Base-by-base conservation (phyloP, 2,888 invertebrate species). In the Pherbina coryleti region DNA sequence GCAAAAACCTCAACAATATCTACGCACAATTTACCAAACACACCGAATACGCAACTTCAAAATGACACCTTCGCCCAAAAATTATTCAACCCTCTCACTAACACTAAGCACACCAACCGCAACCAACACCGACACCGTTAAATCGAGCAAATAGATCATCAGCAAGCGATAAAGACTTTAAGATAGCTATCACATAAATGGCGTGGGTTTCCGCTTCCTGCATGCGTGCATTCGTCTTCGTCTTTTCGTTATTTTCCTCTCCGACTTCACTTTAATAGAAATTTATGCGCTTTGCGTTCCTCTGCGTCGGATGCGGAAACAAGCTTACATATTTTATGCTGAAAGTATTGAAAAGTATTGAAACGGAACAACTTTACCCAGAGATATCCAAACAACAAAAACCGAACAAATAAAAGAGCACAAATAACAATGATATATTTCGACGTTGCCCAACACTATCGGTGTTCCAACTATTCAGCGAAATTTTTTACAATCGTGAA, bases 161-260 rank as follows among this genome's bases (percentile, higher is more conserved):
- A 44, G 22, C 9, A 1, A 3, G 31, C 44, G 62, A 62, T 53
- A 57, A 62, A 8, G 1, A 34, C 19, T 44, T 57, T 22, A 51
- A 51, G 79, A 77, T 79, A 77, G 55, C 3, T 55, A 77, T 75
- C 76, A 34, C 66, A 66, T 55, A 76, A 79, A 76, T 78, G 78
- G 70, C 60, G 44, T 66, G 51, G 71, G 76, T 76, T 78, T 79
- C 78, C 79, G 70, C 28, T 79, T 78, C 75, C 76, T 28, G 73
- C 34, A 25, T 73, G 55, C 60, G 75, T 69, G 19, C 57, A 51
- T 71, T 62, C 62, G 66, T 17, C 37, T 17, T 34, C 66, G 28
- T 70, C 53, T 5, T n/a, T n/a, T 9, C 53, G 14, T 19, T 14
- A 5, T 44, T 5, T 19, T 44, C 19, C 67, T 1, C 60, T 60